Conservation (phyloP, 2,113 vertebrate genomes). For the Enhydra lutris region DNA sequence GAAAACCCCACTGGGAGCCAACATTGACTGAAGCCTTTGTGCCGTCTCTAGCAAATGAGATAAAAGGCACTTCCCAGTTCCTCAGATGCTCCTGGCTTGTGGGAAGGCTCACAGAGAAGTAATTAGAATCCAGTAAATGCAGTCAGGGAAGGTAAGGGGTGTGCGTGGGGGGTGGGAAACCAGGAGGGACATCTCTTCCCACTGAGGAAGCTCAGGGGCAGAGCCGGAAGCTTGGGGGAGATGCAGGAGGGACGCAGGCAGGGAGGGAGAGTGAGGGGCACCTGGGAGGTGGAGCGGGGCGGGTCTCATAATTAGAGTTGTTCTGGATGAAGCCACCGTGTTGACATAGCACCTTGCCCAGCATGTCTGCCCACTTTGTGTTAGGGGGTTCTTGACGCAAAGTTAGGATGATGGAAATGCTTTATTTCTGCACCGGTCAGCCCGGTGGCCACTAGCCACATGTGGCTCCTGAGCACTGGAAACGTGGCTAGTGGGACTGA, state of each 20-base stretch:
- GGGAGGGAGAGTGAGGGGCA: neutral
- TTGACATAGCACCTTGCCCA: neutral
- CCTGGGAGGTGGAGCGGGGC: too few relatives aligned
- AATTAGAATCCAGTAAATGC: neutral
- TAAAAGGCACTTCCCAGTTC: neutral
- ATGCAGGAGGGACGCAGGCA: neutral
- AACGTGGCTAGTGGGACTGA: neutral
- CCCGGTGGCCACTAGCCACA: neutral
- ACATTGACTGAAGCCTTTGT: neutral
- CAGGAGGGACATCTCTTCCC: too few relatives aligned
- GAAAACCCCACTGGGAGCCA: neutral
- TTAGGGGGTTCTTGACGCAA: neutral
- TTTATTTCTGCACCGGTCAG: rapidly evolving
- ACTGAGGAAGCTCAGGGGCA: neutral
- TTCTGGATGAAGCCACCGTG: rapidly evolving
- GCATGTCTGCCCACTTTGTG: too few relatives aligned
- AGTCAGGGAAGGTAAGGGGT: neutral
- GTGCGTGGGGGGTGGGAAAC: too few relatives aligned
- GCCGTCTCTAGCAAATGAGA: neutral
- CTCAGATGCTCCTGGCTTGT: neutral
- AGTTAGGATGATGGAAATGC: too few relatives aligned
- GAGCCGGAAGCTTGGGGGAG: rapidly evolving
- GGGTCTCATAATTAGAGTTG: neutral
- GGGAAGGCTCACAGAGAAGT: neutral
- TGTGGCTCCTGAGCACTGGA: neutral